Conservation (phyloP, 2,113 vertebrate genomes). For the Laticauda colubrina region DNA sequence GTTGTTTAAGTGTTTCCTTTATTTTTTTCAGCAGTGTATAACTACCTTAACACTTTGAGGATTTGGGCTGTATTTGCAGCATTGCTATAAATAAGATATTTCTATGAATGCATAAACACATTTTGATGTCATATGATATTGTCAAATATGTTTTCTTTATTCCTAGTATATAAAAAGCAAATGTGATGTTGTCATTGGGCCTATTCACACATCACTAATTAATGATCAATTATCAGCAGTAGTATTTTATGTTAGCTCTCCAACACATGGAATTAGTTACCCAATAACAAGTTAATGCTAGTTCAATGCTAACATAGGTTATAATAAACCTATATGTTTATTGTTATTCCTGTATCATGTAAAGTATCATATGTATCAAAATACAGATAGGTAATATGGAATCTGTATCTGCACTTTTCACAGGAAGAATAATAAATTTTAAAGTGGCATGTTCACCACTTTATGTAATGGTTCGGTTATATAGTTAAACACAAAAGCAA, state of each 20-base stretch:
- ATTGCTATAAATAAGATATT: not conserved
- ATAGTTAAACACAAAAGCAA: not conserved
- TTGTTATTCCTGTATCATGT: not conserved
- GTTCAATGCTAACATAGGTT: not conserved
- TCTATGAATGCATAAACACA: not conserved
- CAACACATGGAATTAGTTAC: not conserved
- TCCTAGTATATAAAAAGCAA: not conserved
- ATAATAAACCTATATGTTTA: not conserved
- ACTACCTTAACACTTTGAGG: not conserved
- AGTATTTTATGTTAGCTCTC: not conserved
- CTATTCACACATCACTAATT: not conserved
- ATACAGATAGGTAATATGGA: not conserved
- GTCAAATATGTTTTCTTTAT: not conserved
- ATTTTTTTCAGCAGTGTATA: not conserved
- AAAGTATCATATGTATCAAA: not conserved
- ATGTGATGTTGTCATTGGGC: not conserved
- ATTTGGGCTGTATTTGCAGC: not conserved
- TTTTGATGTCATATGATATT: not conserved
- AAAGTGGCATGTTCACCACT: not conserved
- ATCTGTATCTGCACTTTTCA: not conserved
- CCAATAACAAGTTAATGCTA: not conserved
- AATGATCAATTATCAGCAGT: not conserved
- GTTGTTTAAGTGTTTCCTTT: too few relatives aligned
- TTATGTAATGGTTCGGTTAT: not conserved
- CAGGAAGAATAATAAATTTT: not conserved